phyloP scores from a whole-genome alignment of 2,888 invertebrate genomes.

The Acleris cristana region DNA sequence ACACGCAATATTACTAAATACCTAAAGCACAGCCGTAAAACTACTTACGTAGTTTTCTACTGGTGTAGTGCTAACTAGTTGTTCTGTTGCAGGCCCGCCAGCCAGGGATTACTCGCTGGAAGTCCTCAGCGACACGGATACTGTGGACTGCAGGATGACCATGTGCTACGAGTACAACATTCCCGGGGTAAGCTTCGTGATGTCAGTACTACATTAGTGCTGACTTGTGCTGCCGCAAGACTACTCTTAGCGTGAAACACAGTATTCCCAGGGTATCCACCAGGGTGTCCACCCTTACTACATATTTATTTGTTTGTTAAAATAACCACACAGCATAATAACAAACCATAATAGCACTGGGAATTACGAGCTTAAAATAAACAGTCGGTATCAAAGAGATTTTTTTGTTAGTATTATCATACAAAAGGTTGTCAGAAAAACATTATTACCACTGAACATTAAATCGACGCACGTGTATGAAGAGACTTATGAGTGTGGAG shows the following conservation, averaged over 20 bases:
- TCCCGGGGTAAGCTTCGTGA: slow-evolving; percentile 62
- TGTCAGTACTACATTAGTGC: background rate
- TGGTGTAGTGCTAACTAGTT: no score
- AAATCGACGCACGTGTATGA: no score
- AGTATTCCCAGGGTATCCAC: no score
- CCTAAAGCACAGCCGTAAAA: no score
- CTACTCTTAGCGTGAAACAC: no score
- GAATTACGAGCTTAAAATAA: background rate
- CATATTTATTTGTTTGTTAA: background rate
- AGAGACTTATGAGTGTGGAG: no score
- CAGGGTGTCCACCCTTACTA: no score
- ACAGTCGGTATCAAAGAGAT: background rate
- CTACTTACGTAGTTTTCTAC: no score
- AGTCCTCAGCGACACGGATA: slow-evolving; percentile 63
- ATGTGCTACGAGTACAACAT: slow-evolving; percentile 75
- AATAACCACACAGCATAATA: background rate
- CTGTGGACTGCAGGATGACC: slow-evolving; percentile 61
- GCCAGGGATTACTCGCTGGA: slow-evolving; percentile 69
- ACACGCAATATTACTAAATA: no score
- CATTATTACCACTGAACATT: no score
- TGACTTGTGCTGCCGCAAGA: no score
- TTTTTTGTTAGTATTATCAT: background rate
- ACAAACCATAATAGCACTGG: background rate
- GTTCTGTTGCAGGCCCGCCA: slow-evolving; percentile 54
- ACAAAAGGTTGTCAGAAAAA: background rate